These are phyloP conservation scores for Mesoligia furuncula DNA, from an alignment of 2,888 invertebrate genomes.

Conservation along the genomic window DNA sequence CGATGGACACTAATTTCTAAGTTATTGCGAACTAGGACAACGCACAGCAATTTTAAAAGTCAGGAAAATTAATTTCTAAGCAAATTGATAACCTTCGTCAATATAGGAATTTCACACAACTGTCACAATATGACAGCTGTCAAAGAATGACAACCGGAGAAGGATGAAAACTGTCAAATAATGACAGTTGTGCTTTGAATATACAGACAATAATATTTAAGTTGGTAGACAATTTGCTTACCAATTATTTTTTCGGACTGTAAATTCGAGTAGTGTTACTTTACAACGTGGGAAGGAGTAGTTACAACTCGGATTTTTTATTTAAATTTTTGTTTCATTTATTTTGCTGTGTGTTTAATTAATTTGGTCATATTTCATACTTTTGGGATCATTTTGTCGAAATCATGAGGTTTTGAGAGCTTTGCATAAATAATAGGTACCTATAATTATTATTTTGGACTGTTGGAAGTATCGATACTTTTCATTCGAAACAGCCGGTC, in stretches of 20 bases:
- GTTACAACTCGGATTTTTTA: neutral
- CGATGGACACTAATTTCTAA: slow-evolving; percentile 41
- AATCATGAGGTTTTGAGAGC: neutral
- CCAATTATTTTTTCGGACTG: neutral
- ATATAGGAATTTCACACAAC: neutral
- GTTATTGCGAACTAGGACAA: neutral
- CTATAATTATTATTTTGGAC: no score
- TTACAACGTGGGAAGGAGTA: neutral
- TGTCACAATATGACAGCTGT: neutral
- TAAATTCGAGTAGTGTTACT: neutral
- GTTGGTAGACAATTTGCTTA: neutral
- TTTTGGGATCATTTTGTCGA: no score
- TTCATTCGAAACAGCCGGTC: no score
- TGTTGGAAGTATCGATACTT: no score
- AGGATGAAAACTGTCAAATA: neutral
- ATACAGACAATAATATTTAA: neutral
- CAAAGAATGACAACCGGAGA: neutral
- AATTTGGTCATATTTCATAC: slow-evolving; percentile 37
- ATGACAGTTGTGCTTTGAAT: neutral
- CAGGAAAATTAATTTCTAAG: no score
- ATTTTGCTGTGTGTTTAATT: slow-evolving; percentile 37
- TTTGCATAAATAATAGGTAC: neutral
- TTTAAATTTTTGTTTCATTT: neutral
- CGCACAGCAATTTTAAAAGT: slow-evolving; percentile 9
- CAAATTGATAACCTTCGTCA: neutral